Percentiles rank a stretch among this genome's conserved stretches.
phyloP scores from a whole-genome alignment of 1,140 invertebrate species.

The Drosophila asahinai region DNA sequence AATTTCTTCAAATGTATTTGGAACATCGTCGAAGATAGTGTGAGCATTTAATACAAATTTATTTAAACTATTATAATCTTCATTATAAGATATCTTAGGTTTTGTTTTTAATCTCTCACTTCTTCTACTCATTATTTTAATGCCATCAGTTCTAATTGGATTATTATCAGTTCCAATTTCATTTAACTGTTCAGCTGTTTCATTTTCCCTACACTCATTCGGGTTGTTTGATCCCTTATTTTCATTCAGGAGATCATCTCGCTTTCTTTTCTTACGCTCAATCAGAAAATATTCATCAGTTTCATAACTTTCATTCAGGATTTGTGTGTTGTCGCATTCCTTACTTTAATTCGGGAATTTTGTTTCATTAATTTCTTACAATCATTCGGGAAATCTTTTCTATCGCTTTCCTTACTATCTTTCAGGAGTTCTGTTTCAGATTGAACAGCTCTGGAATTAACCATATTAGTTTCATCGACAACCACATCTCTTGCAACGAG shows the following conservation, averaged over 20 bases:
- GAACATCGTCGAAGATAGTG: conserved; percentile 20
- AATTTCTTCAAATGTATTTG: conserved; percentile 62
- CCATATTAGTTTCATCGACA: conserved; percentile 20
- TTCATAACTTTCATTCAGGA: conserved; percentile 17
- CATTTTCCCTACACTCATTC: conserved; percentile 4
- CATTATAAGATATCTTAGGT: conserved; percentile 4
- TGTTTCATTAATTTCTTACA: conserved; percentile 12
- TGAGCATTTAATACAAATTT: conserved; percentile 25
- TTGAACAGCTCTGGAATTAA: conserved; percentile 22
- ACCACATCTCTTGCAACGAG: conserved; percentile 25
- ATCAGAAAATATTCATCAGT: neutral
- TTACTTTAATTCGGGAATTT: conserved; percentile 14
- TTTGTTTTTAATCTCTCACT: conserved; percentile 11
- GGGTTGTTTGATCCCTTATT: conserved; percentile 5
- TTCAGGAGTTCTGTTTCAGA: conserved; percentile 11
- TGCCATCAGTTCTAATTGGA: neutral
- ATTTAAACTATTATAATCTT: conserved; percentile 13
- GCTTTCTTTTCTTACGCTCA: conserved; percentile 11
- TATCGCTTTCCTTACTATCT: conserved; percentile 15
- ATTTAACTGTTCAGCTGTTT: neutral
- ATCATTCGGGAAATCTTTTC: conserved; percentile 6
- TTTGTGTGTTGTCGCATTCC: conserved; percentile 4
- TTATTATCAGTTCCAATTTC: too few species aligned
- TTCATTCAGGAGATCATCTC: conserved; percentile 5
- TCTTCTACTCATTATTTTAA: neutral